Base-by-base conservation (phyloP, 2,113 vertebrate genomes). In the Campylomormyrus tamandua region DNA sequence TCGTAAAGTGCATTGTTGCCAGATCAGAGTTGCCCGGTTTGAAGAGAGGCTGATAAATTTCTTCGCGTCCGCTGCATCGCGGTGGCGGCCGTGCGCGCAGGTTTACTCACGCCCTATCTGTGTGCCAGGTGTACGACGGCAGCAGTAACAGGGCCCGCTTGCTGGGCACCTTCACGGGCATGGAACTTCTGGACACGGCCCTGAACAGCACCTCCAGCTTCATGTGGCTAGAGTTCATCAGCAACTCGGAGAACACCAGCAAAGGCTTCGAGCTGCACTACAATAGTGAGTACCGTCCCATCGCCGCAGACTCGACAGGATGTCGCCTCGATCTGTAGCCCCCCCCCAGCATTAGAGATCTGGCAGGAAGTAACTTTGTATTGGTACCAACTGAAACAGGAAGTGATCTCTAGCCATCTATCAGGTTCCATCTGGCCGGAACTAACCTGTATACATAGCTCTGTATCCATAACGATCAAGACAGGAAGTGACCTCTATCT, bases 181-280 rank as follows among this genome's bases (percentile, higher is more conserved):
- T 93, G 0, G 98, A 99, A 88, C 95, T 99, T 95, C 92, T 98
- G 58, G 96, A 97, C 84, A 92, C 96, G 88, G 97, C 95, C 50
- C 93, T 99, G 87, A 99, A 99, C 95, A 98, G 98, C 94, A 99
- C 98, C 0, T 99, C 98, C 94, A 99, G 98, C 95, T 97, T 95
- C 90, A 96, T 99, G 96, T 99, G 98, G 98, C 95, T 99, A 0
- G 98, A 99, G 92, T 99, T 99, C 90, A 95, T 99, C 95, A 96
- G 96, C 1, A 95, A 99, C 89, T 88, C 95, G 0, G 97, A 97
- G 56, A 98, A 98, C 94, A 99, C 97, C 83, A 99, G 98, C 90
- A 97, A 97, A 93, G 98, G 98, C 92, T 99, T 99, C 39, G 97
- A 99, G 93, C 95, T 99, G 90, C 97, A 98, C 91, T 99, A 98